Evolutionary conservation across 2,888 invertebrate species (phyloP), one percentile per base, ranked within the genome.

Genomic region (Andrena camellia): DNA sequence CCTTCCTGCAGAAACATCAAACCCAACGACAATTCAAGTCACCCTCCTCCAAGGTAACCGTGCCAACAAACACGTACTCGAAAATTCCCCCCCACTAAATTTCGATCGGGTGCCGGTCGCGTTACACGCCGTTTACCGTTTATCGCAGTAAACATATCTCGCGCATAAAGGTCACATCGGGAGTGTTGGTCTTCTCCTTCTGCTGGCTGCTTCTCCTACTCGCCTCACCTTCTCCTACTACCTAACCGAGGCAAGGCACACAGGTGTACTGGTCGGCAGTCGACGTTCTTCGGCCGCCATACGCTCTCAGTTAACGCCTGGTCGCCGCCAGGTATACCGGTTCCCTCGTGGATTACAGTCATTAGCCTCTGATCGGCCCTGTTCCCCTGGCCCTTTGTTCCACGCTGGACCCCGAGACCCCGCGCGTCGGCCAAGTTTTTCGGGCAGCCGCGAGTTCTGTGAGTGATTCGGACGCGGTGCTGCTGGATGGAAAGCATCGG

Each of bases 231-330:
- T 86, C 84, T 79, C 85, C 85, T 86, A 84, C 85, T 79, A 72
- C 82, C 7, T 50, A 33, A 23, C 42, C 62, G 64, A 35, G 78
- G 76, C 73, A 85, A 35, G 78, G 76, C 73, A 85, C 82, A 86
- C 90, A 91, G 90, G 91, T 91, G 91, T 91, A 88, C 72, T 80
- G 78, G 86, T 84, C 86, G 88, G 82, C 88, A 85, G 68, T 81
- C 76, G 66, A 69, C 78, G 79, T 72, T 71, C 81, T 48, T 78
- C 81, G 81, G 74, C 78, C 81, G 74, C 79, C 82, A 69, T 74
- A 71, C 78, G 83, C 81, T 82, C 85, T 91, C 90, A 90, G 91
- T 91, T 81, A 78, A 84, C 88, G 88, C 87, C 85, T 86, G 89
- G 84, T 85, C 88, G 91, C 88, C 85, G 86, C 81, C 85, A 81